These are phyloP conservation scores for Eupithecia abbreviata DNA, from an alignment of 2,888 invertebrate genomes.

Conservation along the genomic window DNA sequence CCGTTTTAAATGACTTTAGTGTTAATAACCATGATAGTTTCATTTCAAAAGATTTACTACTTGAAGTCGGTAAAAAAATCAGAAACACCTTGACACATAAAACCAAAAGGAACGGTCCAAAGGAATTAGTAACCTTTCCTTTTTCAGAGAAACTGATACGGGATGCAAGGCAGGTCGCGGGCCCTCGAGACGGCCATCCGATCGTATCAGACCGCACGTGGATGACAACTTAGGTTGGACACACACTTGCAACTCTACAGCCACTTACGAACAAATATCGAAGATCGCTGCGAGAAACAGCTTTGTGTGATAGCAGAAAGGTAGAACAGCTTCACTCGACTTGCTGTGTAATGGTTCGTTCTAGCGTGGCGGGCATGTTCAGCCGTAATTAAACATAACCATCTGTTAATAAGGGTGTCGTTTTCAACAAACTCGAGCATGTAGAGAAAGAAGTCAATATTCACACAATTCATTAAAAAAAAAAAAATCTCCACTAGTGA, in stretches of 20 bases:
- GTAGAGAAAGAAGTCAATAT: neutral
- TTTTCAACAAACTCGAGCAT: neutral
- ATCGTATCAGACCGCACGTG: conserved; percentile 66
- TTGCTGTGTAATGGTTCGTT: neutral
- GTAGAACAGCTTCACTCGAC: neutral
- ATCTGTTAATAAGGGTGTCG: neutral
- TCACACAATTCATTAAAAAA: too few species aligned
- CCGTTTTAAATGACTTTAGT: too few species aligned
- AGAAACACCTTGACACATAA: conserved; percentile 15
- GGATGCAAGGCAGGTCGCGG: conserved; percentile 63
- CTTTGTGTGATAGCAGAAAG: neutral
- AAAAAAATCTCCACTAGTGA: too few species aligned
- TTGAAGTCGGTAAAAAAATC: neutral
- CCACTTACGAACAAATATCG: neutral
- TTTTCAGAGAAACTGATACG: conserved; percentile 47
- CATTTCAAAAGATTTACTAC: too few species aligned
- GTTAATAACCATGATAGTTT: too few species aligned
- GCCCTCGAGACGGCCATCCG: conserved; percentile 68
- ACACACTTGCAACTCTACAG: neutral
- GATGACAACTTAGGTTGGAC: conserved; percentile 64
- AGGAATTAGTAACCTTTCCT: conserved; percentile 47
- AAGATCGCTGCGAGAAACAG: neutral
- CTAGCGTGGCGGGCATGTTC: neutral
- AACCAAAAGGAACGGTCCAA: conserved; percentile 19
- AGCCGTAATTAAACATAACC: neutral